These are phyloP conservation scores for Mythimna ferrago DNA, from an alignment of 2,888 invertebrate species.

Conservation along the genomic window DNA sequence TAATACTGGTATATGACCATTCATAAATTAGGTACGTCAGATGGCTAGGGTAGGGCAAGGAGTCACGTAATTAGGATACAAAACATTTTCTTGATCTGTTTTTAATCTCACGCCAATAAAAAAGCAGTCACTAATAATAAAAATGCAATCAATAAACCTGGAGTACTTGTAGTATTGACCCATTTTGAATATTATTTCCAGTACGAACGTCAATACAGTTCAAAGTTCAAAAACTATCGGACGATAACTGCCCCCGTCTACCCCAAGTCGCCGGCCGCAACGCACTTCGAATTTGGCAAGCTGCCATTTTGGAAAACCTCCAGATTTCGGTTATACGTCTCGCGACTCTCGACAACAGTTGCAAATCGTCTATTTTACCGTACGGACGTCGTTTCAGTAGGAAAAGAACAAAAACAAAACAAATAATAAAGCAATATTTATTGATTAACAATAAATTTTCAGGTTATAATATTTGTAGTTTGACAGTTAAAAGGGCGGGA, in stretches of 20 bases:
- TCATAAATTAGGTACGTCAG: too few species aligned
- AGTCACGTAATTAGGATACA: too few species aligned
- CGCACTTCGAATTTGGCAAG: constrained; percentile 90
- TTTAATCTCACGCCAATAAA: constrained; percentile 11
- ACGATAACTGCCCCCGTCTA: constrained; percentile 52
- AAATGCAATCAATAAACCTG: constrained; percentile 36
- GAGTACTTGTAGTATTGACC: constrained; percentile 1
- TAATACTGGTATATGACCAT: too few species aligned
- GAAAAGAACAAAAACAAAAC: constrained; percentile 58
- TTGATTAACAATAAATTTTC: constrained; percentile 54
- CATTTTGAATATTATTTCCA: constrained; percentile 25
- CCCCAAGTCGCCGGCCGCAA: constrained; percentile 69
- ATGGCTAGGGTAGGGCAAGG: too few species aligned
- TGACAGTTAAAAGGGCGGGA: constrained; percentile 69
- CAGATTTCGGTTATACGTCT: constrained; percentile 72
- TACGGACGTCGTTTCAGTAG: constrained; percentile 73
- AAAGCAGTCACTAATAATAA: constrained; percentile 8
- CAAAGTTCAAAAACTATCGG: constrained; percentile 46
- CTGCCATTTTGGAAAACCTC: constrained; percentile 87
- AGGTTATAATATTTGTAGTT: constrained; percentile 63
- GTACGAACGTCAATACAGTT: constrained; percentile 43
- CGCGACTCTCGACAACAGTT: constrained; percentile 74
- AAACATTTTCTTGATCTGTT: background rate
- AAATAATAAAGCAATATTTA: constrained; percentile 50
- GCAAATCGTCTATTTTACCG: constrained; percentile 74